Base-by-base conservation (phyloP, 2,113 vertebrate species). In the Donacobius atricapilla region DNA sequence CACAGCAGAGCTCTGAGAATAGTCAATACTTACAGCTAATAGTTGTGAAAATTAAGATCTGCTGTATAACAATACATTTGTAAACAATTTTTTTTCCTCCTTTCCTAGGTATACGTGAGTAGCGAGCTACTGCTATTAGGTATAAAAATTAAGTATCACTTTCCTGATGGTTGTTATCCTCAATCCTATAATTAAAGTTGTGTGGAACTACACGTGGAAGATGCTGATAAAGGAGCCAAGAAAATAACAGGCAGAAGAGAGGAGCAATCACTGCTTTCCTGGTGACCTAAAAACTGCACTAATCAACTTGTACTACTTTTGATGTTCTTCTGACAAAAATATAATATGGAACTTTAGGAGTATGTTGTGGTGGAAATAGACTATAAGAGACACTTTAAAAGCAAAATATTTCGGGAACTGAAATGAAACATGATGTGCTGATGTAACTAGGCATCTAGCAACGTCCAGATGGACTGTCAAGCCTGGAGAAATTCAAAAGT, bases 21-120 rank as follows among this genome's bases (percentile, higher is more conserved):
- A 82, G 93, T 96, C 96, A 96, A 94, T 91, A 92, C 63, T 91
- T 93, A 89, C 68, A 94, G 95, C 85, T 97, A 97, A 97, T 96
- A 95, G 90, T 89, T 81, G 80, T 76, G 66, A 93, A 94, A 93
- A 97, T 97, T 95, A 94, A 97, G 93, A 87, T 84, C 71, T 82
- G 65, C 72, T 7, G 6, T 79, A 66, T 97, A 96, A 97, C 77
- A 86, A 94, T 81, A 88, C 71, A 80, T 94, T 96, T 95, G 76
- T 95, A 97, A 97, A 95, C 80, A 96, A 22, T 28, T 60, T 87
- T 89, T 73, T 75, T 56, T 70, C 42, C 18, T 27, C 15, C 75
- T 63, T 80, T 81, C 39, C 61, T 73, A 44, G 82, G 83, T 72
- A 75, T n/a, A 79, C 1, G 0, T 25, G 40, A 93, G 51, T 73